phyloP scores from a whole-genome alignment of 2,888 invertebrate genomes.

The Trissoscelio sp. region DNA sequence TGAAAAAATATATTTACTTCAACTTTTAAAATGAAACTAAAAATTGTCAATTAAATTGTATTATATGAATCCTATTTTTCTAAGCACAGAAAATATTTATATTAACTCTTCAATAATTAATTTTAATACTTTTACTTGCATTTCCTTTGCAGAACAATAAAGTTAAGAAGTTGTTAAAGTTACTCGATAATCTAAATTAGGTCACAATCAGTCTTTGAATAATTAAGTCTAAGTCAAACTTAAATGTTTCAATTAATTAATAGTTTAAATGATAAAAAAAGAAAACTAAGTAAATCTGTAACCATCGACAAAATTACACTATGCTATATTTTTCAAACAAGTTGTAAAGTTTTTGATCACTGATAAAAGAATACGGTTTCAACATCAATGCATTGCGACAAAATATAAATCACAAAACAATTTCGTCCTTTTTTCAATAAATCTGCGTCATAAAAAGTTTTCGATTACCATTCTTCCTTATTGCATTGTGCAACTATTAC shows the following conservation, averaged over 20 bases:
- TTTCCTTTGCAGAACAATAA: background rate
- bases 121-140: too few relatives aligned
- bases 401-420: constrained; percentile 32
- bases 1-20: too few relatives aligned
- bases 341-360: background rate
- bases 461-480: constrained; percentile 37
- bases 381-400: background rate
- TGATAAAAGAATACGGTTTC: background rate
- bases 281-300: background rate
- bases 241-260: constrained; percentile 7
- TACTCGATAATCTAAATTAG: constrained; percentile 17
- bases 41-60: too few relatives aligned
- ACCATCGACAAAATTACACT: background rate
- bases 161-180: background rate
- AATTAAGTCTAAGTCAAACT: background rate
- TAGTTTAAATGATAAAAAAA: background rate
- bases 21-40: too few relatives aligned
- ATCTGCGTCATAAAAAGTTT: constrained; percentile 24
- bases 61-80: too few relatives aligned
- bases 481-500: constrained; percentile 33
- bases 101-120: too few relatives aligned
- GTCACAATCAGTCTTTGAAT: constrained; percentile 7
- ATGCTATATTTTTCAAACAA: background rate
- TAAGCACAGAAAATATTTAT: too few relatives aligned
- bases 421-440: constrained; percentile 20